These are phyloP conservation scores for Tylochromis polylepis DNA, from an alignment of 2,113 vertebrate genomes.

Conservation along the genomic window DNA sequence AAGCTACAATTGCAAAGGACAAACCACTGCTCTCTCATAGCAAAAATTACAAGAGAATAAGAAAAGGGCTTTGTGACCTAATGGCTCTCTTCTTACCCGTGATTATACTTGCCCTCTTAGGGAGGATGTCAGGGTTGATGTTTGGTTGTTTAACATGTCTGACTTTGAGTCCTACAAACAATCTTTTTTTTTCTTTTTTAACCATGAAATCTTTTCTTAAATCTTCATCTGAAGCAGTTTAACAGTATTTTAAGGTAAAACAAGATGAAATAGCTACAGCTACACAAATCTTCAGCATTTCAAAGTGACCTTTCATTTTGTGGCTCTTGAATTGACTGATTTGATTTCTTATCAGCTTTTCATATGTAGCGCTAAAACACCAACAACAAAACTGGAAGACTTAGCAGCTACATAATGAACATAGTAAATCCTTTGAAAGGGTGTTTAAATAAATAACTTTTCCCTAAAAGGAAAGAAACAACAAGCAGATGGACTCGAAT, in stretches of 20 bases:
- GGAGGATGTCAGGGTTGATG: neutral
- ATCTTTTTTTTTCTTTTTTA: neutral
- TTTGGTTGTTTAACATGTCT: neutral
- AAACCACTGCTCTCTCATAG: neutral
- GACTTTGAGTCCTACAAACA: neutral
- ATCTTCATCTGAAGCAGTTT: neutral
- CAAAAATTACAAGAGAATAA: neutral
- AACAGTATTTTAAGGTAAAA: neutral
- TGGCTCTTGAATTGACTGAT: fast-evolving
- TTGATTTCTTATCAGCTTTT: neutral
- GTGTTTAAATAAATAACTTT: neutral
- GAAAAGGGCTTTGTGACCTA: neutral
- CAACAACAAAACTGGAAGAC: neutral
- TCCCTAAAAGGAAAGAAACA: neutral
- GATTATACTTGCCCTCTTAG: neutral
- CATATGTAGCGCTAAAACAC: neutral
- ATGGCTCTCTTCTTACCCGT: neutral
- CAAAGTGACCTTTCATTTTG: neutral
- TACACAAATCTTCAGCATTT: neutral
- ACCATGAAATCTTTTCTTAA: neutral
- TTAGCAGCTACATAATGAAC: neutral
- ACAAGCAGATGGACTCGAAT: fast-evolving
- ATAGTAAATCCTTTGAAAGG: neutral
- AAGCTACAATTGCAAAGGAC: neutral
- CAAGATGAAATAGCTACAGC: neutral